Base-by-base conservation (phyloP, 2,888 invertebrate species). In the Halictus ligatus region DNA sequence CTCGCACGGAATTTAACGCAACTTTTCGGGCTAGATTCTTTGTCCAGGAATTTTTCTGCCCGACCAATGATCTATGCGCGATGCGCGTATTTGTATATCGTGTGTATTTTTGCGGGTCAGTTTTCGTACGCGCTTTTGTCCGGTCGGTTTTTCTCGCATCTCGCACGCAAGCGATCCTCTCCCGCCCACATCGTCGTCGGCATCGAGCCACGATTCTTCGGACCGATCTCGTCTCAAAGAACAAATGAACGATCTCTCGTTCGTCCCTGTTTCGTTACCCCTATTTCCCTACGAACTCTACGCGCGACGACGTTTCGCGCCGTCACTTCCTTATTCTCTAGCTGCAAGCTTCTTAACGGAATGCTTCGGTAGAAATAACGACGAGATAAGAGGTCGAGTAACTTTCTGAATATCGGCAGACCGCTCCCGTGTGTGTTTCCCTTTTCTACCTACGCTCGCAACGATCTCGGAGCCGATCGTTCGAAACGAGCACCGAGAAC, bases 301-400 rank as follows among this genome's bases (percentile, higher is more conserved):
- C 48, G 58, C 69, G 29, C 29, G 18, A 48, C 18, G 35, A 67
- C 43, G 46, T 43, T 58, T 25, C 46, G 60, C n/a, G 78, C 71
- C 54, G 46, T 15, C 46, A 13, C 25, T 67, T 29, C 25, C 12
- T 76, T 58, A 46, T 54, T 78, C 48, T 50, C 84, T 86, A 86
- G 29, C 69, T 84, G 67, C 81, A 86, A 86, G 85, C 86, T 82
- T 87, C 82, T 85, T 83, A 87, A 87, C 83, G 85, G 85, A 87
- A 87, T 86, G 81, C 64, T 75, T 35, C 78, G 43, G 75, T 84
- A 84, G 72, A 74, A 84, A 85, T 71, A 40, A 81, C 73, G 54
- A 35, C 73, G 54, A 35, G 69, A 71, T 75, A 83, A 77, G 74
- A 72, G 73, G 60, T 80, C 74, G 73, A 83, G 74, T 54, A 54